Base-by-base conservation (phyloP, 2,888 invertebrate species). In the Agriopis leucophaearia region DNA sequence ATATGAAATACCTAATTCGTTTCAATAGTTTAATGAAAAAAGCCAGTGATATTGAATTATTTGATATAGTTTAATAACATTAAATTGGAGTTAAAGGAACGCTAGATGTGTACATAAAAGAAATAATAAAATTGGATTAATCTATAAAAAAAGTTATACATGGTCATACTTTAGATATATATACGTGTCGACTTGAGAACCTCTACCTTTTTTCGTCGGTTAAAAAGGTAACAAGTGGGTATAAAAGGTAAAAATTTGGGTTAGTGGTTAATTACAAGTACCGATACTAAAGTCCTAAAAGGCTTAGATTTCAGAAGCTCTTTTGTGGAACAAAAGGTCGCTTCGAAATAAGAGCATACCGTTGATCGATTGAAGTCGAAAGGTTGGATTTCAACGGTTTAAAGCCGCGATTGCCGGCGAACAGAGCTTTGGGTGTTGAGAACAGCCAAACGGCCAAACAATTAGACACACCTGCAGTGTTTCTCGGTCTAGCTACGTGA, bases 381-480 rank as follows among this genome's bases (percentile, higher is more conserved):
- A 73, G 68, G 68, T 70, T 69, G 51, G 64, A 66, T 73, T 72
- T 56, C 55, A 66, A 55, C 60, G 50, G 64, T 60, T 73, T 61
- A 61, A 71, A 71, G 70, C 66, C 66, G 38, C 61, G 15, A 55
- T 52, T 60, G 62, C 64, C 60, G 50, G 63, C 63, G 58, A 65
- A 71, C 67, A 64, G 66, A 45, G 58, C 64, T 69, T 58, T 52
- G 50, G 66, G 56, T 70, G 67, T 71, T 64, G 70, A 64, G 61
- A 67, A 73, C 64, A 48, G 59, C 68, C 65, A 58, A n/a, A 59
- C 59, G 67, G 66, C 50, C 45, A 18, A 66, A 62, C 71, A 72
- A 71, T 74, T 75, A 72, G 52, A 71, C 54, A 69, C 72, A 72
- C 72, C 70, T 75, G 72, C 70, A 74, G 70, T 67, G 52, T 66